A percentile compares a stretch with the other conserved stretches of the same genome.
phyloP scores from a whole-genome alignment of 2,797 vertebrate species.

The Molothrus aeneus region DNA sequence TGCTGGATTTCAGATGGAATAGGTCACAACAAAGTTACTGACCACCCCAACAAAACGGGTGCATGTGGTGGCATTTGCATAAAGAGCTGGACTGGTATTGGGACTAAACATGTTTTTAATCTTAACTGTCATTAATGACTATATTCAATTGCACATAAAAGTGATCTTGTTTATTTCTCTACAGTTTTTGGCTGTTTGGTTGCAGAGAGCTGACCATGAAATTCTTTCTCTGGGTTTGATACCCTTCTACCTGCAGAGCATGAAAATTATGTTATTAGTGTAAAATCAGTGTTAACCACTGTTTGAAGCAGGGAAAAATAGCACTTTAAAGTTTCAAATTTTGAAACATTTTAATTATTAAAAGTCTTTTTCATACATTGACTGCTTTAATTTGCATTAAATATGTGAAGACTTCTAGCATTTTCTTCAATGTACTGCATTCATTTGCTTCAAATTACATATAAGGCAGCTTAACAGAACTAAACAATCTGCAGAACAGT shows the following conservation, averaged over 20 bases:
- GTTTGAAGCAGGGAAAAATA: neutral
- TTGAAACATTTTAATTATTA: constrained; percentile 8
- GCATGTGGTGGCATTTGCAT: neutral
- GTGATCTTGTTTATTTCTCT: neutral
- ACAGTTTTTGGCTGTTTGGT: neutral
- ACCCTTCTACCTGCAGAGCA: neutral
- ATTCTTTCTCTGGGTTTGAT: neutral
- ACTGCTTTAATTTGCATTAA: constrained; percentile 24
- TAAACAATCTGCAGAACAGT: neutral
- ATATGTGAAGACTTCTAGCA: neutral
- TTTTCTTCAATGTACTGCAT: neutral
- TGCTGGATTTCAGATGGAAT: neutral
- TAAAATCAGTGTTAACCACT: neutral
- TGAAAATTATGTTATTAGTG: neutral
- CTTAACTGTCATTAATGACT: neutral
- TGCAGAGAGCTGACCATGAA: neutral
- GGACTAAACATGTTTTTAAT: neutral
- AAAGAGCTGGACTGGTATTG: neutral
- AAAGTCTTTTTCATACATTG: neutral
- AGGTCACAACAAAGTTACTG: neutral
- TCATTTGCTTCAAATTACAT: constrained; percentile 3
- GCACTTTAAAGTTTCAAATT: neutral
- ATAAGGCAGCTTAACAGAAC: neutral
- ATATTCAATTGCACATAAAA: neutral
- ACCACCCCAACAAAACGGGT: neutral